These are phyloP conservation scores for Pemphredon lugubris DNA, from an alignment of 2,888 invertebrate genomes.

Conservation along the genomic window DNA sequence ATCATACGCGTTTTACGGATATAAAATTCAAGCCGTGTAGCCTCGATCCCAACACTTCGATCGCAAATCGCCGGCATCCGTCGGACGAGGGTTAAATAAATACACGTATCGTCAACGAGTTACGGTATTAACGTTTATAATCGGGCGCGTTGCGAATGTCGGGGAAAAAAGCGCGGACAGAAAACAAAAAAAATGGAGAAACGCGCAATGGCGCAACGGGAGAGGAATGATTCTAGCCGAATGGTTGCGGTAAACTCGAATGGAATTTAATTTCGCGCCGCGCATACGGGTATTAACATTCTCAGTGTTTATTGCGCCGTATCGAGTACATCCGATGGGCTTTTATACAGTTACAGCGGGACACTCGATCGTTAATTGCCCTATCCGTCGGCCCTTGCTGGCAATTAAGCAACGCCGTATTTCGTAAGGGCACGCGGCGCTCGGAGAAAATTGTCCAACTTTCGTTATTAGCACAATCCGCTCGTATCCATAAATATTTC, in stretches of 20 bases:
- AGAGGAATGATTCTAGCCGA: constrained; percentile 7
- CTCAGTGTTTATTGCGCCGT: constrained; percentile 63
- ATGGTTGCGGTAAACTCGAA: constrained; percentile 55
- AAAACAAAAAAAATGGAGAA: constrained; percentile 9
- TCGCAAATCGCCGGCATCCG: too few species aligned
- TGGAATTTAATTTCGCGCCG: constrained; percentile 65
- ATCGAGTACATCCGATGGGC: constrained; percentile 43
- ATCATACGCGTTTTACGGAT: too few species aligned
- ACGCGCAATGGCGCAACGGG: constrained; percentile 13
- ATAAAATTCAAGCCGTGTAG: too few species aligned
- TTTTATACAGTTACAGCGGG: constrained; percentile 46
- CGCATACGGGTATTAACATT: constrained; percentile 63
- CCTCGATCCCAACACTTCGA: too few species aligned
- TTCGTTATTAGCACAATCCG: too few species aligned
- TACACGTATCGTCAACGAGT: too few species aligned
- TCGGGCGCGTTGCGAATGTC: too few species aligned
- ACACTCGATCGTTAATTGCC: constrained; percentile 60
- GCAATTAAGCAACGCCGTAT: constrained; percentile 51
- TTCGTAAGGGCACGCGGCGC: constrained; percentile 19
- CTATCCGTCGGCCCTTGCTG: constrained; percentile 10
- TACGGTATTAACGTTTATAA: too few species aligned
- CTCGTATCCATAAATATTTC: too few species aligned
- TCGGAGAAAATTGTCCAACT: constrained; percentile 5
- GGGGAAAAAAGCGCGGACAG: too few species aligned
- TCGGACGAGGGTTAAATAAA: too few species aligned